Conservation (phyloP, 2,113 vertebrate genomes). For the Cervus canadensis region DNA sequence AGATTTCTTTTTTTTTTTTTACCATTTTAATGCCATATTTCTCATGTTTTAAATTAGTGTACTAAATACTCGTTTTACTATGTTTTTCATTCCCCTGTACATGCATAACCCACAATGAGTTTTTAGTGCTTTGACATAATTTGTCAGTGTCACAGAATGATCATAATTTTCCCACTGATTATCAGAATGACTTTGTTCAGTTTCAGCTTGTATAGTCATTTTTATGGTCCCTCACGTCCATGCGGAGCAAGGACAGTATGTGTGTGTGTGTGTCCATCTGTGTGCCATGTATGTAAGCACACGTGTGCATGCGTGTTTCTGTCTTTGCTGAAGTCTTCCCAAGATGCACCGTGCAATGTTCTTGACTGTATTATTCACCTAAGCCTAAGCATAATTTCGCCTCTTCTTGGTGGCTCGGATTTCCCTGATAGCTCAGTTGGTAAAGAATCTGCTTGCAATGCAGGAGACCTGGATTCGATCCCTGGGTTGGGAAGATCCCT, state of each 20-base stretch:
- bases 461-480: not conserved
- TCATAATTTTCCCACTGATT: not conserved
- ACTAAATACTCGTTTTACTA: not conserved
- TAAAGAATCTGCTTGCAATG: not conserved
- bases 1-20: not conserved
- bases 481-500: not conserved
- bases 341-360: not conserved
- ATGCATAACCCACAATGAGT: not conserved
- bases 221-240: not conserved
- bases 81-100: not conserved
- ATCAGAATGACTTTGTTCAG: not conserved
- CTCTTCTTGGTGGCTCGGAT: not conserved
- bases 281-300: not conserved
- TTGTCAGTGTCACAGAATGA: not conserved
- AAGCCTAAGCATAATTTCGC: not conserved
- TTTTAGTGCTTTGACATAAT: not conserved
- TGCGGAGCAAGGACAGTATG: not conserved
- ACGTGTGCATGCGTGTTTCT: fast-evolving
- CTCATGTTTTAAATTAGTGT: not conserved
- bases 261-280: not conserved
- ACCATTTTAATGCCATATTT: not conserved
- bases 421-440: not conserved
- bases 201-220: not conserved
- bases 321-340: not conserved
- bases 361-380: not conserved